Conservation (phyloP, 2,113 vertebrate genomes). For the Theropithecus gelada region DNA sequence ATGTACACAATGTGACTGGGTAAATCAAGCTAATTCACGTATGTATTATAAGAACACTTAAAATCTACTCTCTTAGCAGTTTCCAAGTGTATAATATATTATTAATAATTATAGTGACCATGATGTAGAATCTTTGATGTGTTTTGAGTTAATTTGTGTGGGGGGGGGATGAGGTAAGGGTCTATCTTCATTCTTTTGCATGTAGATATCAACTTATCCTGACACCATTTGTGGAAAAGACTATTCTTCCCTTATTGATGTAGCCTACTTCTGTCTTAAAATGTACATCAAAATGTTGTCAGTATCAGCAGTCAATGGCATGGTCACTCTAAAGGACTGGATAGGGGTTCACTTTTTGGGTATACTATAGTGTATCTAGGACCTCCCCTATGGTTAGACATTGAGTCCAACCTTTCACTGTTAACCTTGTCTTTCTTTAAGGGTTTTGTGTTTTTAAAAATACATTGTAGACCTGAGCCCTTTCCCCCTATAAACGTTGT, state of each 20-base stretch:
- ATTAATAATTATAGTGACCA: not conserved
- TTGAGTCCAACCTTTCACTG: not conserved
- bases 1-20: not conserved
- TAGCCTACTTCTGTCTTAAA: conserved; percentile 22
- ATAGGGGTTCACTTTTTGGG: not conserved
- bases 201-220: not conserved
- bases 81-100: not conserved
- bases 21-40: not conserved
- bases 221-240: not conserved
- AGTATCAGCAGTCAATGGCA: not conserved
- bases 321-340: not conserved
- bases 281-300: not conserved
- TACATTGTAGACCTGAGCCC: not conserved
- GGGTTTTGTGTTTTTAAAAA: not conserved
- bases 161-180: not conserved
- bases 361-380: not conserved
- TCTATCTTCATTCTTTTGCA: not conserved
- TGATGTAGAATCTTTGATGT: not conserved
- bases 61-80: not conserved
- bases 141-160: not conserved
- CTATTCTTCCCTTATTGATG: not conserved
- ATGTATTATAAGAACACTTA: not conserved
- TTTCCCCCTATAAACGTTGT: not conserved
- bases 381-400: not conserved
- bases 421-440: not conserved